Evolutionary conservation across 1,140 invertebrate genomes (phyloP).

Genomic region (Vanessa atalanta): DNA sequence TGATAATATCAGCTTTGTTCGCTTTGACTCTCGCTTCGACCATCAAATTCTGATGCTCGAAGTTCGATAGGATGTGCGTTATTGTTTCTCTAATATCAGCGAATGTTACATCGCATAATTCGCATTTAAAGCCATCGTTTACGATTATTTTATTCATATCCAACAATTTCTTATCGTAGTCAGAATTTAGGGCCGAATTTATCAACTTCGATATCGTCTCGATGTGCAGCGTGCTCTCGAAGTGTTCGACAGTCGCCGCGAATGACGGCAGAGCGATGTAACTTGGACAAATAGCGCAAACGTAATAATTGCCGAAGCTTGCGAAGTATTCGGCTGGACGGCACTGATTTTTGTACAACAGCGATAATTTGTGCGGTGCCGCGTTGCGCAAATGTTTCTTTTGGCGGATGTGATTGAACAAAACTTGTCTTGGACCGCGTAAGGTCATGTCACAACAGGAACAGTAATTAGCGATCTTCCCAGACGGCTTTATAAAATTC

Average conservation of each 20-base stretch:
- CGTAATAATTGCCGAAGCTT: constrained; percentile 72
- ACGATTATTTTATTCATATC: constrained; percentile 50
- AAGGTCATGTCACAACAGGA: constrained; percentile 72
- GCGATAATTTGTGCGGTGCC: constrained; percentile 60
- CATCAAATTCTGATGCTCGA: constrained; percentile 59
- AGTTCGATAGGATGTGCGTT: constrained; percentile 55
- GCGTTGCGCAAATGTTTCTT: constrained; percentile 75
- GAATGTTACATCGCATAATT: constrained; percentile 54
- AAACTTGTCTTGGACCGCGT: constrained; percentile 69
- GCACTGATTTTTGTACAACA: constrained; percentile 69
- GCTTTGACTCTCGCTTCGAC: constrained; percentile 48
- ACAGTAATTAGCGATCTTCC: constrained; percentile 71
- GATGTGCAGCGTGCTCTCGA: constrained; percentile 63
- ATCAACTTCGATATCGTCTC: constrained; percentile 64
- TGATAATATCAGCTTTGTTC: constrained; percentile 68
- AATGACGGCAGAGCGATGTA: constrained; percentile 66
- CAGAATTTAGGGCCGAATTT: constrained; percentile 53
- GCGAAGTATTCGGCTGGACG: constrained; percentile 70
- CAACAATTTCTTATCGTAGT: constrained; percentile 54
- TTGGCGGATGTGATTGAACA: constrained; percentile 76
- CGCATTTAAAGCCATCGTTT: constrained; percentile 49
- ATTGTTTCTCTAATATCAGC: constrained; percentile 49
- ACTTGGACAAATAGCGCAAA: constrained; percentile 64
- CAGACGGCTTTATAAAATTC: constrained; percentile 71
- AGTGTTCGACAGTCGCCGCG: constrained; percentile 67